phyloP scores from a whole-genome alignment of 2,113 vertebrate species.

The Cathartes aura region DNA sequence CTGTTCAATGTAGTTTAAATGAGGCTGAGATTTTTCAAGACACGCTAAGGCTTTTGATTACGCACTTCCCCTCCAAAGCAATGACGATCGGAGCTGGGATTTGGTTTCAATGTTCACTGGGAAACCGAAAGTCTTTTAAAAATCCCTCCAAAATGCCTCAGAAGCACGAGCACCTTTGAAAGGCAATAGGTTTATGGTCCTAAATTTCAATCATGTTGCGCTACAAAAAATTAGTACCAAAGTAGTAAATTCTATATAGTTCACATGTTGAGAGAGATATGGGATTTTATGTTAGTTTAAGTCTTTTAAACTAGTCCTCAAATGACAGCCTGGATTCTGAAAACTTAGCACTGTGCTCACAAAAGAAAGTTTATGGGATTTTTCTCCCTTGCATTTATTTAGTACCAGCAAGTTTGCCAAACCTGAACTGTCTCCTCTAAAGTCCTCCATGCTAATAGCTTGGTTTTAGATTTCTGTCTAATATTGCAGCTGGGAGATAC shows the following conservation, averaged over 20 bases:
- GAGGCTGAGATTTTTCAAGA: background rate
- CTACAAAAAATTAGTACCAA: background rate
- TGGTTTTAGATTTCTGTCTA: background rate
- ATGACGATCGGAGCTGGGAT: fast-evolving
- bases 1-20: background rate
- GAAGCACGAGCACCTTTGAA: background rate
- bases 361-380: background rate
- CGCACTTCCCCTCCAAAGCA: background rate
- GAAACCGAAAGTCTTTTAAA: background rate
- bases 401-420: background rate
- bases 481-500: background rate
- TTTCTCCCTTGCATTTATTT: background rate
- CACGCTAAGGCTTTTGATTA: background rate
- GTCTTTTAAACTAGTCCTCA: background rate
- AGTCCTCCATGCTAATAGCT: background rate
- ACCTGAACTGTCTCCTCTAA: background rate
- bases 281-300: background rate
- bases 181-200: background rate
- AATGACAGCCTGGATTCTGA: background rate
- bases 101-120: background rate
- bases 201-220: background rate
- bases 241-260: background rate
- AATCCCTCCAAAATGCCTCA: background rate
- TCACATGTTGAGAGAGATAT: background rate
- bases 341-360: background rate